Conservation (phyloP, 1,140 invertebrate genomes). For the Gonatopus flavifemur region DNA sequence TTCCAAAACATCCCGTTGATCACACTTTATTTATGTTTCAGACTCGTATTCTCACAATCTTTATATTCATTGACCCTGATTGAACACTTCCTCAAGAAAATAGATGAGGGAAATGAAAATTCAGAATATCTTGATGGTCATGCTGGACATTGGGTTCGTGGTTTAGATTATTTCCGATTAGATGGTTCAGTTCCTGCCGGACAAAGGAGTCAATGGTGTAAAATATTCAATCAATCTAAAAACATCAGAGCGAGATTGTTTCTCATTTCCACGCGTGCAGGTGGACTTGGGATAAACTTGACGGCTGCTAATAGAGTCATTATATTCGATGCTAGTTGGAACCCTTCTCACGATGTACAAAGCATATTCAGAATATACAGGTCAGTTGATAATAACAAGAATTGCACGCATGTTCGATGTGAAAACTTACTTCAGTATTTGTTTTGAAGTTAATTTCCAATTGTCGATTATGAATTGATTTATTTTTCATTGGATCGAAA, state of each 20-base stretch:
- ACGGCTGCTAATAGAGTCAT: conserved; percentile 95
- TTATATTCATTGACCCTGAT: conserved; percentile 86
- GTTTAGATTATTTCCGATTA: conserved; percentile 86
- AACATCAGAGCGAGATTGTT: conserved; percentile 85
- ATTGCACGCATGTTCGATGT: too few species aligned
- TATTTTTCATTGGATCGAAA: conserved; percentile 19
- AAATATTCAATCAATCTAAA: conserved; percentile 79
- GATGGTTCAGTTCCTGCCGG: conserved; percentile 86
- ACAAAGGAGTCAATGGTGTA: conserved; percentile 75
- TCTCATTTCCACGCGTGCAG: conserved; percentile 93
- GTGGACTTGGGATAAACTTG: conserved; percentile 94
- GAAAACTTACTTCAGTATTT: not conserved
- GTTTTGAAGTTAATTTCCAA: not conserved
- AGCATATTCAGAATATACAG: conserved; percentile 96
- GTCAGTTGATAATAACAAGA: too few species aligned
- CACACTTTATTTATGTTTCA: conserved; percentile 49
- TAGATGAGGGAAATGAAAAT: conserved; percentile 61
- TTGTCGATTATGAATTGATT: not conserved
- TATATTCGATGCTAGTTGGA: conserved; percentile 98
- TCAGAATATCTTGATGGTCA: conserved; percentile 52
- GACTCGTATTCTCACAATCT: conserved; percentile 89
- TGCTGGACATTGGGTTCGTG: conserved; percentile 72
- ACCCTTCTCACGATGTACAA: conserved; percentile 97
- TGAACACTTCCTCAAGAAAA: conserved; percentile 80
- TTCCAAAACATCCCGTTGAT: too few species aligned